phyloP scores from a whole-genome alignment of 2,888 invertebrate genomes.

The Patella depressa region DNA sequence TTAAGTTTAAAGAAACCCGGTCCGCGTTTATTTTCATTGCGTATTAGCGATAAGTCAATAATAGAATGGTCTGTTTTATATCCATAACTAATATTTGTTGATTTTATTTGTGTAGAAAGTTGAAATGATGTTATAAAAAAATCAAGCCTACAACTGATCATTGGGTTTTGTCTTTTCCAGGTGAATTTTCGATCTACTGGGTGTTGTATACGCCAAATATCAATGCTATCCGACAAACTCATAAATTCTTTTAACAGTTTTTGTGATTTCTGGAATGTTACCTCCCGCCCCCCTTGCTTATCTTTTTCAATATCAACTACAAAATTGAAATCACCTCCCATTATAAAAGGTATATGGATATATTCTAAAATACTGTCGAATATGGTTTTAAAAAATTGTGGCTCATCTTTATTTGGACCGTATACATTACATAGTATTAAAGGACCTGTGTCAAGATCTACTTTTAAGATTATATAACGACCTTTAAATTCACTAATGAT shows the following conservation, averaged over 20 bases:
- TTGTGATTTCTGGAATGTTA: no score
- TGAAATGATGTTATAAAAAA: slow-evolving; percentile 16
- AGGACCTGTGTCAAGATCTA: no score
- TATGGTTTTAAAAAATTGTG: no score
- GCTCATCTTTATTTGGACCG: no score
- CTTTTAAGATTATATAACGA: no score
- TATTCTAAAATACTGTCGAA: no score
- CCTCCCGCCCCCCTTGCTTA: no score
- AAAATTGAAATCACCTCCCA: no score
- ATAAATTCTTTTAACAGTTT: not conserved
- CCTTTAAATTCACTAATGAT: no score
- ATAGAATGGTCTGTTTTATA: not conserved
- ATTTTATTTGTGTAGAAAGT: not conserved
- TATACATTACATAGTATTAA: no score
- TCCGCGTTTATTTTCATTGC: not conserved
- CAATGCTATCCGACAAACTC: not conserved
- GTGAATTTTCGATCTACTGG: slow-evolving; percentile 17
- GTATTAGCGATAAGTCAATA: not conserved
- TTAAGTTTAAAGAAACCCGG: slow-evolving; percentile 19
- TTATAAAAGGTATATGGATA: no score
- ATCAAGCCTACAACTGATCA: slow-evolving; percentile 10
- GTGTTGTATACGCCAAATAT: slow-evolving; percentile 14
- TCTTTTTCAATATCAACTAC: no score
- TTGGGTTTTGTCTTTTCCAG: slow-evolving; percentile 15
- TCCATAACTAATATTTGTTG: not conserved